phyloP scores from a whole-genome alignment of 2,888 invertebrate species.

The Caenorhabditis angaria region DNA sequence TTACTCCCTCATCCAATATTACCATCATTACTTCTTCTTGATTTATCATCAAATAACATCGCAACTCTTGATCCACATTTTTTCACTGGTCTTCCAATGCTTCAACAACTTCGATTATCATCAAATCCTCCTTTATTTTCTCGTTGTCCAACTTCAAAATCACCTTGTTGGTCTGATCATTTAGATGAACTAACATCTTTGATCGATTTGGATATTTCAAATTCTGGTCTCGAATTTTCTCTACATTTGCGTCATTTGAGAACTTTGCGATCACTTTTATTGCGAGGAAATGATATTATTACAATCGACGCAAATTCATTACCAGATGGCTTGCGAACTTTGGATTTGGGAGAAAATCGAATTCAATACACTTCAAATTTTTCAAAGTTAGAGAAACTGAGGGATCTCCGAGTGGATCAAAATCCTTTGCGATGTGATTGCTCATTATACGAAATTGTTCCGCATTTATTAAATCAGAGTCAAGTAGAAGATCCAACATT shows the following conservation, averaged over 20 bases:
- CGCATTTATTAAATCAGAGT: slow-evolving; percentile 48
- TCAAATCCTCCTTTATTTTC: slow-evolving; percentile 50
- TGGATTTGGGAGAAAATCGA: slow-evolving; percentile 61
- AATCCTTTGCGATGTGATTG: slow-evolving; percentile 69
- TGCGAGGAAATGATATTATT: slow-evolving; percentile 44
- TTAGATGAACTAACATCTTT: slow-evolving; percentile 53
- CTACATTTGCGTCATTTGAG: slow-evolving; percentile 37
- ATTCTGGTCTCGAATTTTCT: slow-evolving; percentile 44
- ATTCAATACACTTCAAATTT: slow-evolving; percentile 59
- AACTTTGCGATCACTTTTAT: slow-evolving; percentile 28
- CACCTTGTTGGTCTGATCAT: slow-evolving; percentile 53
- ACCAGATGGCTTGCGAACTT: slow-evolving; percentile 46
- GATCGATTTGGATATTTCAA: slow-evolving; percentile 60
- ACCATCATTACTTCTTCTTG: slow-evolving; percentile 63
- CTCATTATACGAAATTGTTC: slow-evolving; percentile 53
- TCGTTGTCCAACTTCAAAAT: slow-evolving; percentile 28
- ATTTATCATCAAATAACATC: slow-evolving; percentile 59
- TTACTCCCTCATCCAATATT: slow-evolving; percentile 60
- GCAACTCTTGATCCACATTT: slow-evolving; percentile 52
- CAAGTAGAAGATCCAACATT: slow-evolving; percentile 54
- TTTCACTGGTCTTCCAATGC: slow-evolving; percentile 56
- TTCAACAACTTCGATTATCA: slow-evolving; percentile 58
- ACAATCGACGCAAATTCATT: slow-evolving; percentile 49
- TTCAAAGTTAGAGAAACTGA: slow-evolving; percentile 39
- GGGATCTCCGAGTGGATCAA: slow-evolving; percentile 53